Base-by-base conservation (phyloP, 1,140 invertebrate species). In the Aphidius gifuensis region DNA sequence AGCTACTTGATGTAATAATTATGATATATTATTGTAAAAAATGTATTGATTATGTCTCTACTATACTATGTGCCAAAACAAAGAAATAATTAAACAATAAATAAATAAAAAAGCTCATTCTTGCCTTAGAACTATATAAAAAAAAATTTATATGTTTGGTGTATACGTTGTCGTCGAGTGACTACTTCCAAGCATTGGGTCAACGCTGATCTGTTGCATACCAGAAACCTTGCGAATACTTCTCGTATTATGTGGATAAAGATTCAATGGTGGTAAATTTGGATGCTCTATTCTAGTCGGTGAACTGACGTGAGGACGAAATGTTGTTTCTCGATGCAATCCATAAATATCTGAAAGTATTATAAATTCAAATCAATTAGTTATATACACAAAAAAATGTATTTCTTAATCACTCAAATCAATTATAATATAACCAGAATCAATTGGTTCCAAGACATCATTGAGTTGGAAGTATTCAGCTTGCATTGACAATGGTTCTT, bases 271-370 rank as follows among this genome's bases (percentile, higher is more conserved):
- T 4, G 85, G 89, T 49, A 92, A 78, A 76, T 92, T 92, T 0
- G 90, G 90, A 69, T 91, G 85, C 70, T 92, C 90, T 66, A 92
- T 91, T 65, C 88, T 83, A 2, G 89, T 91, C 0, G 91, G 90
- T 1, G 89, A 90, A 9, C 90, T 90, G 0, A 92, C 89, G 11
- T 86, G 77, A 0, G 84, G 84, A 11, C 79, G 73, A n/a, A 77
- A 60, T 2, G 75, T 32, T 32, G 23, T 75, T 23, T 69, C 68
- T 59, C 69, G 66, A 56, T 73, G 69, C 51, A 54, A 32, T 70
- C 71, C 46, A 68, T 69, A 58, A 69, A 74, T 68, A 16, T 69
- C 74, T 75, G 58, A 5, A 63, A 60, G 58, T 65, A 8, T 44
- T 7, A 8, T 44, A 11, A 11, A 11, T 8, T 44, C 4, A 11